phyloP scores from a whole-genome alignment of 1,140 invertebrate genomes.

The Polyergus mexicanus region DNA sequence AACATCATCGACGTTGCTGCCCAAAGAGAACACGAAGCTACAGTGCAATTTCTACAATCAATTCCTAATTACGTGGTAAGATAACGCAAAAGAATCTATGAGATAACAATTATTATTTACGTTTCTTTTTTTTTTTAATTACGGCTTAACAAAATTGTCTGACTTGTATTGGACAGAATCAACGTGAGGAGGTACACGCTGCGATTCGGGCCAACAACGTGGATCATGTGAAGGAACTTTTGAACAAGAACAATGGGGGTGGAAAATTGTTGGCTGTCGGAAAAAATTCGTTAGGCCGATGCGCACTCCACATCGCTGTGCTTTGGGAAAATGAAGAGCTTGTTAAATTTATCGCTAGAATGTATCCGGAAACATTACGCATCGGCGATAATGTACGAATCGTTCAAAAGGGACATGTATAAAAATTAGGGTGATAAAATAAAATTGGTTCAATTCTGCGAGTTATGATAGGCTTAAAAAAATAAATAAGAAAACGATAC shows the following conservation, averaged over 20 bases:
- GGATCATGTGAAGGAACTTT: constrained; percentile 88
- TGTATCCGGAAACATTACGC: constrained; percentile 90
- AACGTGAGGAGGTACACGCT: constrained; percentile 91
- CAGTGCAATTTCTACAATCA: constrained; percentile 89
- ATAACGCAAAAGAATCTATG: not conserved
- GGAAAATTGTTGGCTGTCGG: constrained; percentile 90
- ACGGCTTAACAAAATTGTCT: not conserved
- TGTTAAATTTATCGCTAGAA: constrained; percentile 91
- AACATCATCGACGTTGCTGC: constrained; percentile 90
- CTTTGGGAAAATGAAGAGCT: constrained; percentile 93
- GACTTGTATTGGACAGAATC: constrained; percentile 87
- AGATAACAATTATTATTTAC: not conserved
- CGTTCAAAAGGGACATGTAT: not conserved
- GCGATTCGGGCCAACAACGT: constrained; percentile 90
- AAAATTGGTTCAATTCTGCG: not conserved
- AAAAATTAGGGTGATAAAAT: not conserved
- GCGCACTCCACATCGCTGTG: constrained; percentile 93
- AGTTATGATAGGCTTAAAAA: not conserved
- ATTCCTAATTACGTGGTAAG: constrained; percentile 91
- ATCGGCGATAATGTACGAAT: constrained; percentile 94
- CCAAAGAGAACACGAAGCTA: constrained; percentile 89
- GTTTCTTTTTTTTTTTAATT: not conserved
- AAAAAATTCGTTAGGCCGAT: constrained; percentile 91
- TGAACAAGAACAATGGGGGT: constrained; percentile 87
- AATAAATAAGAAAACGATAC: not conserved